Conservation (phyloP, 2,888 invertebrate genomes). For the Hesperia comma region DNA sequence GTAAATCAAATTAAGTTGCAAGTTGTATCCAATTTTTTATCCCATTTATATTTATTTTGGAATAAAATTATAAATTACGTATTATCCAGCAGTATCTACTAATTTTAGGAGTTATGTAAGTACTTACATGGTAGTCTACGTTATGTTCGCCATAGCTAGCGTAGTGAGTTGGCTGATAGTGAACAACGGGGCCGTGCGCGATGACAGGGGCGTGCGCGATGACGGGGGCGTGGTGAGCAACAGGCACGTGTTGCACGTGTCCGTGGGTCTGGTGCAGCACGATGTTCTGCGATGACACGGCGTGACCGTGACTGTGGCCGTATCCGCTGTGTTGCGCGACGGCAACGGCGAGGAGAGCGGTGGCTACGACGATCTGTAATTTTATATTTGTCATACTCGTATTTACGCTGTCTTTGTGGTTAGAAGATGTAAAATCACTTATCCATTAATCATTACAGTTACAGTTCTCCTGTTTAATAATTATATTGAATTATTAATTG, state of each 20-base stretch:
- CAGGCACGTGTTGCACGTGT: constrained; percentile 61
- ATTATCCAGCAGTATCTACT: too few relatives aligned
- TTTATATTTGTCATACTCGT: neutral
- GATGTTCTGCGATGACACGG: constrained; percentile 56
- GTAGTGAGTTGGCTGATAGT: neutral
- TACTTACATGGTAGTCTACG: constrained; percentile 54
- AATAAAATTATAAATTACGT: too few relatives aligned
- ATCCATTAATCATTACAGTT: too few relatives aligned
- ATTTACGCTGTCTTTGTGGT: too few relatives aligned
- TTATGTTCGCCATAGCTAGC: constrained; percentile 58
- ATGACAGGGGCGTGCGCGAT: constrained; percentile 46
- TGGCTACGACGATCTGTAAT: constrained; percentile 19
- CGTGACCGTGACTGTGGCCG: constrained; percentile 51
- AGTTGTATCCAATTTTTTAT: too few relatives aligned
- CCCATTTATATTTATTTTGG: too few relatives aligned
- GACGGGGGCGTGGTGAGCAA: constrained; percentile 53
- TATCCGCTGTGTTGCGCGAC: constrained; percentile 27
- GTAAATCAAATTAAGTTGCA: too few relatives aligned
- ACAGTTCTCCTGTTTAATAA: too few relatives aligned
- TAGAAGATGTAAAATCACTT: too few relatives aligned
- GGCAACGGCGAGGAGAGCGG: constrained; percentile 18
- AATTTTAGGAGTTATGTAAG: too few relatives aligned
- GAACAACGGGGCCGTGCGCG: too few relatives aligned
- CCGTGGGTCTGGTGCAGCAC: constrained; percentile 57
- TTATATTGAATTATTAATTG: too few relatives aligned